A percentile compares a stretch with the other conserved stretches of the same genome.
phyloP scores from a whole-genome alignment of 2,888 invertebrate genomes.

The Drosophila putrida region DNA sequence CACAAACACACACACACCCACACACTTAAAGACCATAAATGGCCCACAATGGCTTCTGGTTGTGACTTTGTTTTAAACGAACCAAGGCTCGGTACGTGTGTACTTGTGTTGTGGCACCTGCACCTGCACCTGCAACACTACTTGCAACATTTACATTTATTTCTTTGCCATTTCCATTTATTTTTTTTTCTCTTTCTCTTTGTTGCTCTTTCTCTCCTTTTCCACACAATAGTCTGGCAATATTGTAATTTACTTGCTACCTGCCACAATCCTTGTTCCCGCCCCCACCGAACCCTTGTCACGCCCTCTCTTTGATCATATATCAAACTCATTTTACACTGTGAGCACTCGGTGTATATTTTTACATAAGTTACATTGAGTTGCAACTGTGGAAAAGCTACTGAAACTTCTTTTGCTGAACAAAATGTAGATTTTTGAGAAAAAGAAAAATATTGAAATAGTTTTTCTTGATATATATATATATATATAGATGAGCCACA shows the following conservation, averaged over 20 bases:
- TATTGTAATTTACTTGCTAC: slow-evolving; percentile 27
- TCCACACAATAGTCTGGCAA: background rate
- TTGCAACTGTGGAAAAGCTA: background rate
- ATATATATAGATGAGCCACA: too few relatives aligned
- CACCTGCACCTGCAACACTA: background rate
- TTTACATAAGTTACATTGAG: slow-evolving; percentile 17
- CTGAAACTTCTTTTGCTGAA: background rate
- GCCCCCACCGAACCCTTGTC: background rate
- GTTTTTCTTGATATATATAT: too few relatives aligned
- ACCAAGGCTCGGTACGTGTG: slow-evolving; percentile 9
- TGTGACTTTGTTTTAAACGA: slow-evolving; percentile 41
- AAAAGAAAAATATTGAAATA: too few relatives aligned
- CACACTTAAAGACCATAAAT: slow-evolving; percentile 25
- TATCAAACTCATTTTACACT: slow-evolving; percentile 52
- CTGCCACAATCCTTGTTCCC: slow-evolving; percentile 5
- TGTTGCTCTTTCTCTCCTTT: slow-evolving; percentile 13
- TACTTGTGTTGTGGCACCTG: background rate
- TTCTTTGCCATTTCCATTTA: slow-evolving; percentile 22
- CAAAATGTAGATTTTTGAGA: too few relatives aligned
- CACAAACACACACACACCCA: slow-evolving; percentile 1
- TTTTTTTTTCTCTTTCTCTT: slow-evolving; percentile 9
- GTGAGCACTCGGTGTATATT: slow-evolving; percentile 1
- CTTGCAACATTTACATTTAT: slow-evolving; percentile 12
- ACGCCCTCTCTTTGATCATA: slow-evolving; percentile 33
- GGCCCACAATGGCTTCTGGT: slow-evolving; percentile 32